These are phyloP conservation scores for Acromyrmex heyeri DNA, from an alignment of 1,140 invertebrate genomes.

Conservation along the genomic window DNA sequence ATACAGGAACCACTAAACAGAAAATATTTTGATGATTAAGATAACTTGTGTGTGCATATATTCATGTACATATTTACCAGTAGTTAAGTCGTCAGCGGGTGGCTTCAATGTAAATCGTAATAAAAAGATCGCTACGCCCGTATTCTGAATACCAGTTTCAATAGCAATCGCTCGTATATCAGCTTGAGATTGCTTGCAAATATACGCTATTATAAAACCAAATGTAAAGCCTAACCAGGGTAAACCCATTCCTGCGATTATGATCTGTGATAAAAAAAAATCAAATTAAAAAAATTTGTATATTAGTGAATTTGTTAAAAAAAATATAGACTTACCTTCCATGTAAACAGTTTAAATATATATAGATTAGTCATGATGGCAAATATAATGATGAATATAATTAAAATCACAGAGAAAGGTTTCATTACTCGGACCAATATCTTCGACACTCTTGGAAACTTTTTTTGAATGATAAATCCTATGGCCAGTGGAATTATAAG, in stretches of 20 bases:
- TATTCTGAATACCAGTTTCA: slow-evolving; percentile 98
- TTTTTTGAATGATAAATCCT: slow-evolving; percentile 92
- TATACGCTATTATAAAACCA: slow-evolving; percentile 89
- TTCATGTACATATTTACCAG: slow-evolving; percentile 86
- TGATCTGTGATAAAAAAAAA: slow-evolving; percentile 88
- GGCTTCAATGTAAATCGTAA: slow-evolving; percentile 90
- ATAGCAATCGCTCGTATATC: slow-evolving; percentile 95
- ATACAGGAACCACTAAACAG: slow-evolving; percentile 92
- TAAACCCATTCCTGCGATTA: slow-evolving; percentile 93
- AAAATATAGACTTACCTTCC: slow-evolving; percentile 89
- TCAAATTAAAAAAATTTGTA: background rate
- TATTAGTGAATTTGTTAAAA: background rate
- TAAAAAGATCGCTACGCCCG: slow-evolving; percentile 96
- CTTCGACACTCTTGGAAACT: slow-evolving; percentile 89
- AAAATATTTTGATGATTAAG: slow-evolving; percentile 7
- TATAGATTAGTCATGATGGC: slow-evolving; percentile 96
- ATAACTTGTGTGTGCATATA: background rate
- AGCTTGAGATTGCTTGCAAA: slow-evolving; percentile 88
- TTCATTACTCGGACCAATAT: slow-evolving; percentile 94
- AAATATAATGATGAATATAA: slow-evolving; percentile 97
- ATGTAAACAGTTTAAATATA: slow-evolving; percentile 96
- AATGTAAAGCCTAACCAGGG: slow-evolving; percentile 95
- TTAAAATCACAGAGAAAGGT: slow-evolving; percentile 93
- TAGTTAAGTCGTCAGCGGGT: slow-evolving; percentile 93
- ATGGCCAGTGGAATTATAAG: slow-evolving; percentile 94